Percentiles rank a stretch among this genome's conserved stretches.
Conservation (phyloP, 37 sponge, comb jelly and placozoan species). For the Aplysina aerophoba region DNA sequence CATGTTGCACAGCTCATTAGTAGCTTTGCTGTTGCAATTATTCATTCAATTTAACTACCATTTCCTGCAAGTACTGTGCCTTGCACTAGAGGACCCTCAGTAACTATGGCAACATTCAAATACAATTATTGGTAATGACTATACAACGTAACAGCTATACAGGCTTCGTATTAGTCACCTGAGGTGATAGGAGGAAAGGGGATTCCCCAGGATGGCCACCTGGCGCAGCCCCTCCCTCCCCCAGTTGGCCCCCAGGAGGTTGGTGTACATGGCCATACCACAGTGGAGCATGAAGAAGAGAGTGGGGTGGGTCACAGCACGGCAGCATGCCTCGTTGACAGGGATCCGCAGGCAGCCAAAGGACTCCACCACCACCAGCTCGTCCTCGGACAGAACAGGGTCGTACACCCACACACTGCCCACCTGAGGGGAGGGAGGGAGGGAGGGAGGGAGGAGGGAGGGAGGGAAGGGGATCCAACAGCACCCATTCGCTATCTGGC, state of each 20-base stretch:
- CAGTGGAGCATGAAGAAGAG: slow-evolving; percentile 85
- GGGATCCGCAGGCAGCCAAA: slow-evolving; percentile 27
- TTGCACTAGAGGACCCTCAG: not conserved
- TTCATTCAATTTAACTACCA: too few species aligned
- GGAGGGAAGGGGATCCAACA: too few species aligned
- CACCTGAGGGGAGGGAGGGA: slow-evolving; percentile 22
- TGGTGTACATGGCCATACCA: slow-evolving; percentile 72
- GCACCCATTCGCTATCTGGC: too few species aligned
- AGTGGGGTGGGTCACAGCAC: slow-evolving; percentile 31
- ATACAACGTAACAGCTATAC: not conserved
- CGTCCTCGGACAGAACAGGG: slow-evolving; percentile 56
- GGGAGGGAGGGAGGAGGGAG: too few species aligned
- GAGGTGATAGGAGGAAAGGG: slow-evolving; percentile 55
- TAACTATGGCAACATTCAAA: not conserved
- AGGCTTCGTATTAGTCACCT: slow-evolving; percentile 29
- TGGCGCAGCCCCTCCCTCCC: slow-evolving; percentile 23
- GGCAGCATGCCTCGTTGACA: slow-evolving; percentile 63
- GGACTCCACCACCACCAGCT: slow-evolving; percentile 28
- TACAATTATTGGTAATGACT: too few species aligned
- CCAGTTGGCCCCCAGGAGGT: slow-evolving; percentile 80
- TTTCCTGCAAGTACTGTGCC: too few species aligned
- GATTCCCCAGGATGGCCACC: slow-evolving; percentile 69
- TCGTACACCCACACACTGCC: slow-evolving; percentile 45
- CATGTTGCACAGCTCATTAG: too few species aligned
- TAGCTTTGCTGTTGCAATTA: too few species aligned